These are phyloP conservation scores for Motacilla alba DNA, from an alignment of 2,113 vertebrate species.

Conservation along the genomic window DNA sequence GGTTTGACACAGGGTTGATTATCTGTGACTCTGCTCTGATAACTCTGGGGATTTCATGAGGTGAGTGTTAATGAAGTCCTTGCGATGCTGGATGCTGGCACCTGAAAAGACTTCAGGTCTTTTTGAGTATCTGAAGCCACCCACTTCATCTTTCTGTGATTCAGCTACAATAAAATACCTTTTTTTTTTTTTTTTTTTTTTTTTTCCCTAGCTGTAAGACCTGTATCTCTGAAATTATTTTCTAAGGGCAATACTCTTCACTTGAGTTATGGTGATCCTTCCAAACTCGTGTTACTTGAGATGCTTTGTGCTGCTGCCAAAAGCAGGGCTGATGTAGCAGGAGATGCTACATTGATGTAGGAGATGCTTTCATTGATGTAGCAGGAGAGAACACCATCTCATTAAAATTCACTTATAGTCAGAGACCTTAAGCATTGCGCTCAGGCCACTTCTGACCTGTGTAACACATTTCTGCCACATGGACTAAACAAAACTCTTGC, in stretches of 20 bases:
- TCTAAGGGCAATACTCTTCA: background rate
- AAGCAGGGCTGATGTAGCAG: background rate
- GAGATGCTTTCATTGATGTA: background rate
- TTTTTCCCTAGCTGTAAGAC: background rate
- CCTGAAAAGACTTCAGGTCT: background rate
- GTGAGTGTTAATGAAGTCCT: background rate
- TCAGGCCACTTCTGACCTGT: background rate
- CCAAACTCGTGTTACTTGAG: background rate
- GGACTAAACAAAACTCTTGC: background rate
- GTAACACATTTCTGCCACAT: background rate
- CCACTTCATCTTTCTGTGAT: background rate
- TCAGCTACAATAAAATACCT: background rate
- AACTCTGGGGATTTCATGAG: background rate
- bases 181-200: background rate
- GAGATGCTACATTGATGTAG: background rate
- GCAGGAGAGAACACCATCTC: background rate
- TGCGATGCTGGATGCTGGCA: background rate
- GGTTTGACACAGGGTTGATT: background rate
- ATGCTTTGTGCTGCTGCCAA: background rate
- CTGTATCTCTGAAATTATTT: background rate
- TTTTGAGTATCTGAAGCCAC: background rate
- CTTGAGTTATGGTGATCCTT: background rate
- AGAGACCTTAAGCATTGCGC: fast-evolving
- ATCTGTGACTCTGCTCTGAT: background rate
- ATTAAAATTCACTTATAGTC: background rate